phyloP scores from a whole-genome alignment of 2,888 invertebrate genomes.

The Oscheius sp. region DNA sequence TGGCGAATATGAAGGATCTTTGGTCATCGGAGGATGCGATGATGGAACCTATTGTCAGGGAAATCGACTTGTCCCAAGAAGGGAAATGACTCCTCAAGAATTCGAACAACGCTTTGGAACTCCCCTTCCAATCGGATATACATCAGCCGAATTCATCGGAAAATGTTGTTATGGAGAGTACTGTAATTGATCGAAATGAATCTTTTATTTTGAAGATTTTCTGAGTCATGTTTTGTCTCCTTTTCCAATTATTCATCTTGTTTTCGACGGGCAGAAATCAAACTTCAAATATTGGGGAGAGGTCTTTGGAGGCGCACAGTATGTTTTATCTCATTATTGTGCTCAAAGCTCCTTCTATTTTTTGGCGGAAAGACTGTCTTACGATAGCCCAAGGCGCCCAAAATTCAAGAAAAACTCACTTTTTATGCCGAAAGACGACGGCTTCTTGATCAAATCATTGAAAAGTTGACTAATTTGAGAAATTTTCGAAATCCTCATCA shows the following conservation, averaged over 20 bases:
- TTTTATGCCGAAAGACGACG: constrained; percentile 9
- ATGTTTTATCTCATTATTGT: no score
- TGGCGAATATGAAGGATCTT: not conserved
- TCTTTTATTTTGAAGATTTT: not conserved
- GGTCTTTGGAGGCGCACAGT: no score
- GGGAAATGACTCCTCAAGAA: not conserved
- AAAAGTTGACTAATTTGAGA: constrained; percentile 1
- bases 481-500: constrained; percentile 18
- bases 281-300: no score
- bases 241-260: no score
- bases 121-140: no score
- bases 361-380: no score
- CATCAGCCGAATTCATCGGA: not conserved
- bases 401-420: no score
- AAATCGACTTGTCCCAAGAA: not conserved
- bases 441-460: constrained; percentile 14
- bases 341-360: no score
- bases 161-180: not conserved
- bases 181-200: not conserved
- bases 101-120: no score
- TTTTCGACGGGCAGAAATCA: no score
- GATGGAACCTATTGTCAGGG: not conserved
- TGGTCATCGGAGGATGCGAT: constrained; percentile 2
- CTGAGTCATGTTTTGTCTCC: not conserved
- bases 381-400: no score